Evolutionary conservation across 92 coral and sea anemone species (phyloP), one percentile per base, ranked within the genome.

Genomic region (Porites divaricata): DNA sequence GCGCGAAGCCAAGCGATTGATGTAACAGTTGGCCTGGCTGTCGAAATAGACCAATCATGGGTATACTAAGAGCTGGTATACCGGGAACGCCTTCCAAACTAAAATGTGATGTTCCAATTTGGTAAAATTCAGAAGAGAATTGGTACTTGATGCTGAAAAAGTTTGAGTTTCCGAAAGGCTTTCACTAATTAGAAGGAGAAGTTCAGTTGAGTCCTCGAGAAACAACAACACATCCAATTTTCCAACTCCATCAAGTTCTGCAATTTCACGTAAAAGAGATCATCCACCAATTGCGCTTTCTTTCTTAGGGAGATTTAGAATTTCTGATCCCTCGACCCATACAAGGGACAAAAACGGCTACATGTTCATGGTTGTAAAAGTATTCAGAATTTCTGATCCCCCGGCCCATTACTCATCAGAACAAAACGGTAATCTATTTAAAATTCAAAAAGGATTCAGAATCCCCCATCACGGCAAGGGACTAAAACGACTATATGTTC

Each of bases 201-300:
- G 35, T 28, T 1, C 35, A 28, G 35, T 28, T 28, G 35, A 28
- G 67, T 63, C 67, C 67, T 15, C 67, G 21, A 63, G 67, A 22
- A 63, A 16, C 67, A 63, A 16, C 67, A 63, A 11, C 9, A 63
- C 67, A 63, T 63, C 67, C 67, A 63, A 63, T 63, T 63, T 63
- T 63, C 67, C 67, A 63, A 63, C 15, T 63, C 67, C 67, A 22
- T 13, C 67, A 63, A 13, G 15, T 15, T 63, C 21, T 63, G 0
- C 0, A 63, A 63, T 63, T 63, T 63, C 67, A 63, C 20, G 67
- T 63, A 28, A 28, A 63, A 11, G 67, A 63, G 67, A 63, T 63
- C 67, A 19, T 63, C 22, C n/a, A 63, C 67, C 67, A n/a, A 63
- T 63, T 22, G 67, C n/a, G 21, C 67, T 63, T 63, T 63, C 67